Evolutionary conservation across 2,888 invertebrate genomes (phyloP), one percentile per base, ranked within the genome.

Genomic region (Andricus quercusramuli): DNA sequence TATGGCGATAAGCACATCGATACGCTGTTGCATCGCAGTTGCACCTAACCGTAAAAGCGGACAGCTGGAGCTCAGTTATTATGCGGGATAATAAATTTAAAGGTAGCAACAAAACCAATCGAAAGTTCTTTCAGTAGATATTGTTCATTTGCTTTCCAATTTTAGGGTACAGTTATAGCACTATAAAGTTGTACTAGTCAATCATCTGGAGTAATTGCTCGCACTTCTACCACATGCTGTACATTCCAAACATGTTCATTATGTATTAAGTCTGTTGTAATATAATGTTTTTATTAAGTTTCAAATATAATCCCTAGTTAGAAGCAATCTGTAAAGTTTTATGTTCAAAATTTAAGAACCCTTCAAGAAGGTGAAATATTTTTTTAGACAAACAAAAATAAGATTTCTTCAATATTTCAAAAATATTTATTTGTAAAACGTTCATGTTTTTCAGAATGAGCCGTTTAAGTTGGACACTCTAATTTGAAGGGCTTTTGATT

Each of bases 1-100:
- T 62, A 62, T 62, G 44, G 11, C 74, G 41, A 80, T 80, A 80
- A 80, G 76, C 51, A 80, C 80, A 76, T 47, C 65, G 32, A 29
- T 80, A 80, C 66, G 79, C 56, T 29, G 56, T 29, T 17, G 37
- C 51, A 20, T 47, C 25, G 79, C 79, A 51, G 51, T 64, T 80
- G 80, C 66, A 29, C 56, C 29, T 65, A 44, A 41, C 62, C 68
- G 80, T 64, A 56, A 22, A 56, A 80, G 70, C 51, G 22, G 77
- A 41, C 37, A 65, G n/a, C 20, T 44, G n/a, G 32, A 47, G 78
- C 77, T 56, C 22, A 13, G 22, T 62, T 62, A 25, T 62, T 62
- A 62, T 25, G 62, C 62, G n/a, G 9, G 25, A 51, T 74, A 32
- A 74, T 74, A 51, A 29, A 74, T 74, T 56, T 74, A 56, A 70